Conservation (phyloP, 2,888 invertebrate genomes). For the Phytoseiulus persimilis region DNA sequence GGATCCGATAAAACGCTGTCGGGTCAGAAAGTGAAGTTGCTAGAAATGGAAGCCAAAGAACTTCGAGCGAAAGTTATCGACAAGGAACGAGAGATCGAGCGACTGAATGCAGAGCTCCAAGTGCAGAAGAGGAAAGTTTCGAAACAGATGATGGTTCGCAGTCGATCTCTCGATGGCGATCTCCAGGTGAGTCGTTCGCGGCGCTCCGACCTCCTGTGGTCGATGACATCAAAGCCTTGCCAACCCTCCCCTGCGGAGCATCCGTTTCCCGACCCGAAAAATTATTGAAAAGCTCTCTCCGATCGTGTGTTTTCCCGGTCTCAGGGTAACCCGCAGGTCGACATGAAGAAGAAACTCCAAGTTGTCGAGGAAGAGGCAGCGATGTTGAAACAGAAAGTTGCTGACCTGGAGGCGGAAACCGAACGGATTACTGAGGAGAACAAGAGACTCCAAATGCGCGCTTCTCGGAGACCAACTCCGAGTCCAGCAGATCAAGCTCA, state of each 20-base stretch:
- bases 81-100: conserved; percentile 67
- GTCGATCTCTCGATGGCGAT: conserved; percentile 51
- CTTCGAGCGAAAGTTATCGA: conserved; percentile 66
- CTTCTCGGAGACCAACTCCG: conserved; percentile 47
- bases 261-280: not conserved
- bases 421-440: conserved; percentile 67
- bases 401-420: conserved; percentile 62
- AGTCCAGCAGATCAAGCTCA: conserved; percentile 46
- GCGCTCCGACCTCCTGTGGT: not conserved
- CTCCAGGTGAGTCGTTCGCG: conserved; percentile 38
- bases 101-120: conserved; percentile 65
- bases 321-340: conserved; percentile 51
- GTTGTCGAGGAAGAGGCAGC: conserved; percentile 68
- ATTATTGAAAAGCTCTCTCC: not conserved
- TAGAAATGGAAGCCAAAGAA: conserved; percentile 62
- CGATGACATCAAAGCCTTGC: not conserved
- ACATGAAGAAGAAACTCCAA: conserved; percentile 65
- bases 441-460: conserved; percentile 59
- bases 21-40: conserved; percentile 57
- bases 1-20: conserved; percentile 46
- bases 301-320: not conserved
- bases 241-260: not conserved
- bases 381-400: conserved; percentile 58
- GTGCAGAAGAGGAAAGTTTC: conserved; percentile 49
- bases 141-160: conserved; percentile 47